Evolutionary conservation across 2,888 invertebrate species (phyloP), one percentile per base, ranked within the genome.

Genomic region (Strigamia maritima): DNA sequence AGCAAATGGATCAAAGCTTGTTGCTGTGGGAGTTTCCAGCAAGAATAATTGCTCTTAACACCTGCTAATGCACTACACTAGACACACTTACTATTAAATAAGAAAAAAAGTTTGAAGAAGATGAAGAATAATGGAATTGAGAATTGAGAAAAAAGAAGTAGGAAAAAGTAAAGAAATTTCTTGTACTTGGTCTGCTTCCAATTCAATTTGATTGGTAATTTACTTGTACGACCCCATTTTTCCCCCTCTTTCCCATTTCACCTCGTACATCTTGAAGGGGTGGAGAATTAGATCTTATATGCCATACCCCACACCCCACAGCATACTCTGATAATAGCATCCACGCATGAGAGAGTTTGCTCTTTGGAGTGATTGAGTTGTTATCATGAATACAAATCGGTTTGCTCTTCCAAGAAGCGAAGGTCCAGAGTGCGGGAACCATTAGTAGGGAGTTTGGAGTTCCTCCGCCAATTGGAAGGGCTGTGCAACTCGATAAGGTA

Each of bases 341-440:
- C 70, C 70, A 70, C 70, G 70, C 70, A 70, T 70, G 70, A 70
- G 70, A 28, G 70, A 70, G 70, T 70, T 70, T 70, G 70, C 70
- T 70, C 70, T 70, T 70, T 70, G 28, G 14, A 70, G 70, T 70
- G 70, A 70, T 70, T 70, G 70, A 70, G 70, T 70, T 70, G 70
- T 70, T 70, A 70, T 70, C 70, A 70, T 70, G 70, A 70, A 70
- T 70, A 70, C 70, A 70, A 70, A 70, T 70, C 70, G 70, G 70
- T 70, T 70, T 70, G 70, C 70, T 26, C 70, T 70, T 70, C 16
- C 70, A 16, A 70, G 28, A 14, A 70, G 28, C 70, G 70, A 70
- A 70, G 70, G 70, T 70, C 70, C 70, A 70, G 70, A 14, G 70
- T 70, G 70, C 70, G 70, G 70, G 16, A 70, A n/a, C 70, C 70